Conservation (phyloP, 2,797 vertebrate species). For the Morelia viridis region DNA sequence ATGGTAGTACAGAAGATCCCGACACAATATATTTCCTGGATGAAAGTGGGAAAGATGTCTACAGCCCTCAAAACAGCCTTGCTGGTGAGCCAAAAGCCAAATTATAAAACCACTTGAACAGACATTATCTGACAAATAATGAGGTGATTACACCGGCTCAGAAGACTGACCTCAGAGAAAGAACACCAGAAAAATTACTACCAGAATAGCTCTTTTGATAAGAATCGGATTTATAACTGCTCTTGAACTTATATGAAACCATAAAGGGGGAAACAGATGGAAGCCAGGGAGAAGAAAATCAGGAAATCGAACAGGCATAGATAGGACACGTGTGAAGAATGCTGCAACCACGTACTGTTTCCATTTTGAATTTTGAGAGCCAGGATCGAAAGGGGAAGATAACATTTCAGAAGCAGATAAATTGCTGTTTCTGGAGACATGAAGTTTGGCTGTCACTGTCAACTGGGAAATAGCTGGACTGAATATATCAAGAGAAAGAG, state of each 20-base stretch:
- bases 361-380: not conserved
- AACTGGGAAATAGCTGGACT: not conserved
- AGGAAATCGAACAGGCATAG: not conserved
- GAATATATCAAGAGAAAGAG: not conserved
- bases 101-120: not conserved
- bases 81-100: not conserved
- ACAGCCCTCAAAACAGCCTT: not conserved
- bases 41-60: not conserved
- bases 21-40: not conserved
- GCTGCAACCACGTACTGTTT: not conserved
- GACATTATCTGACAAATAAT: not conserved
- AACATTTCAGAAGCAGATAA: not conserved
- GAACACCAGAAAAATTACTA: not conserved
- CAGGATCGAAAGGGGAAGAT: not conserved
- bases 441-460: not conserved
- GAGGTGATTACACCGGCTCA: not conserved
- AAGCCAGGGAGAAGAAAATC: not conserved
- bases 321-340: not conserved
- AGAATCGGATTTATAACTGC: not conserved
- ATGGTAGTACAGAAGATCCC: not conserved
- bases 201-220: not conserved
- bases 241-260: not conserved
- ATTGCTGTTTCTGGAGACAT: not conserved
- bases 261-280: not conserved
- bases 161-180: not conserved